These are phyloP conservation scores for Xanthostigma xanthostigma DNA, from an alignment of 2,888 invertebrate genomes.

Conservation along the genomic window DNA sequence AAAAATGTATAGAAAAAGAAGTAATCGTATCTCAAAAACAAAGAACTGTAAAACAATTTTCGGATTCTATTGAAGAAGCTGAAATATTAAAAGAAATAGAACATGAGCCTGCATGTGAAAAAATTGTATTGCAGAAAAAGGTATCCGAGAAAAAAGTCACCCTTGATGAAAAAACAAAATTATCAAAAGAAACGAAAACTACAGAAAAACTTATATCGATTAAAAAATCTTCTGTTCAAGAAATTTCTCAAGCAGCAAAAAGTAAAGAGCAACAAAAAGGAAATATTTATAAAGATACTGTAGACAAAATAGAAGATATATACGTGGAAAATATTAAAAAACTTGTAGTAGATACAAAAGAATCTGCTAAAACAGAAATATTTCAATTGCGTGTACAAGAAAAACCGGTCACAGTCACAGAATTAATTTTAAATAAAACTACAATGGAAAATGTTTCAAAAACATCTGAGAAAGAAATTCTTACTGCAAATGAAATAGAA, in stretches of 20 bases:
- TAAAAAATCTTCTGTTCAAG: not conserved
- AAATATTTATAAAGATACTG: too few species aligned
- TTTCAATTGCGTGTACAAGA: constrained; percentile 16
- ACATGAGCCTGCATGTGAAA: constrained; percentile 5
- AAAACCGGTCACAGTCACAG: not conserved
- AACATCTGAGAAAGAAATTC: too few species aligned
- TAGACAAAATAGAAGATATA: too few species aligned
- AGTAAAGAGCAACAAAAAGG: too few species aligned
- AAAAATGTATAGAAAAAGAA: not conserved
- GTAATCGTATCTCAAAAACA: not conserved
- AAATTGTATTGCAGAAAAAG: constrained; percentile 2
- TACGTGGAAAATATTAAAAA: not conserved
- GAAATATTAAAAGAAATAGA: constrained; percentile 1
- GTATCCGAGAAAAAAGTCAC: constrained; percentile 9
- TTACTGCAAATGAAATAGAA: not conserved
- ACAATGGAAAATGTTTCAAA: too few species aligned
- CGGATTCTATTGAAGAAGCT: constrained; percentile 2
- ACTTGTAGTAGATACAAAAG: not conserved
- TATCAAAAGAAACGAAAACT: constrained; percentile 1
- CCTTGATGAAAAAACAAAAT: constrained; percentile 1
- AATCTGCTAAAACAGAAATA: constrained; percentile 6
- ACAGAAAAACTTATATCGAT: constrained; percentile 1
- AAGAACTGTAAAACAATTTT: not conserved
- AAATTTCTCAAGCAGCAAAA: too few species aligned
- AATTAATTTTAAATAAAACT: not conserved